Conservation (phyloP, 2,888 invertebrate species). For the Arrhopalites spinosus region DNA sequence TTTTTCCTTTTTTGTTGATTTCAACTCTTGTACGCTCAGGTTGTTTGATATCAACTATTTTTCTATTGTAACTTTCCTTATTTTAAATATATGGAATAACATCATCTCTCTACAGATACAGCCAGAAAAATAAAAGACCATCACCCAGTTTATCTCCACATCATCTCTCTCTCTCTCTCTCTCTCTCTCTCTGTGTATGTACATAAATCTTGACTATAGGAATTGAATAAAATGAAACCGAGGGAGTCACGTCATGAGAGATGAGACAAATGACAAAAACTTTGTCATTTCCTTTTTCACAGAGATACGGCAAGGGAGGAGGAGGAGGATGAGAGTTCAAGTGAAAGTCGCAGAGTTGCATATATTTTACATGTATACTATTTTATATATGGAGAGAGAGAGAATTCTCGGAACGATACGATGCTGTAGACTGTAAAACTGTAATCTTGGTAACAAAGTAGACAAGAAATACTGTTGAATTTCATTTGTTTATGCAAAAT, state of each 20-base stretch:
- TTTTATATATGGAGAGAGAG: not conserved
- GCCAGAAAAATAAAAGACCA: too few species aligned
- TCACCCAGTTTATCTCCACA: constrained; percentile 20
- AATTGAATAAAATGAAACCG: constrained; percentile 29
- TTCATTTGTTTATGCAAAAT: constrained; percentile 21
- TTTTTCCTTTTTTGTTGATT: constrained; percentile 26
- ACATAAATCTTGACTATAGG: constrained; percentile 8
- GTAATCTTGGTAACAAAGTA: constrained; percentile 4
- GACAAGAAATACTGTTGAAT: constrained; percentile 4
- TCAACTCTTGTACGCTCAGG: not conserved
- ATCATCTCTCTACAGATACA: too few species aligned
- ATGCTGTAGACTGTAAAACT: constrained; percentile 4
- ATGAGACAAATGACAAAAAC: constrained; percentile 45
- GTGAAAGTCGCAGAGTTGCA: not conserved
- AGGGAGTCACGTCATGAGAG: constrained; percentile 33
- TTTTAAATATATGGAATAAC: too few species aligned
- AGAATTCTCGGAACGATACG: not conserved
- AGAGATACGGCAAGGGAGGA: not conserved
- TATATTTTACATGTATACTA: too few species aligned
- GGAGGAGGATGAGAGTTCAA: not conserved
- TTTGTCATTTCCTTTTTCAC: constrained; percentile 37
- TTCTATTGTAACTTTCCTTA: not conserved
- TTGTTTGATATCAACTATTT: not conserved
- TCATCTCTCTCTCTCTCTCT: constrained; percentile 30
- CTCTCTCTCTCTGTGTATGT: constrained; percentile 48